A percentile compares a stretch with the other conserved stretches of the same genome.
Evolutionary conservation across 2,797 vertebrate species (phyloP).

Genomic region (Eulemur rubriventer): DNA sequence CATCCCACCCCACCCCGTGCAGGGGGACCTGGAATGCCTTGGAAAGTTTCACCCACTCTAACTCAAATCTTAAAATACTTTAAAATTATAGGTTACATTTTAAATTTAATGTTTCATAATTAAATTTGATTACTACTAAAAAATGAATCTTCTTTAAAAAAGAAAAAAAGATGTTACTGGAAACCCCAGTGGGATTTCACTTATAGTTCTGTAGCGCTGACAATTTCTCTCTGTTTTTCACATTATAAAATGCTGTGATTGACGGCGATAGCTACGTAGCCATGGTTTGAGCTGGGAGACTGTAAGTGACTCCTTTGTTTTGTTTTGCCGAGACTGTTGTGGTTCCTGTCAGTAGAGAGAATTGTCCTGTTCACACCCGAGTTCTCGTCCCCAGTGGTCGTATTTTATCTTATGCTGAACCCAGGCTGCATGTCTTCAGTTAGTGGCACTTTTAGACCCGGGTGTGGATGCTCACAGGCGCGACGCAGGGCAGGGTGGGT

Average conservation of each 20-base stretch:
- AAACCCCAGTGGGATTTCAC: not conserved
- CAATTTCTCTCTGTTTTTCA: constrained; percentile 4
- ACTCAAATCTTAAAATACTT: not conserved
- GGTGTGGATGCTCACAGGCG: constrained; percentile 62
- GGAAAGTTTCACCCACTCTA: not conserved
- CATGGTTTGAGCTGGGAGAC: not conserved
- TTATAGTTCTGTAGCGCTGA: not conserved
- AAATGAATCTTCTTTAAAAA: not conserved
- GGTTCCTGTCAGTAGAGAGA: not conserved
- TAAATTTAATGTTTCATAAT: not conserved
- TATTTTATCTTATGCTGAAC: not conserved
- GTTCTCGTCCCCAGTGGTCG: not conserved
- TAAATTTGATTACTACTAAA: not conserved
- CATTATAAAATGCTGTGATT: constrained; percentile 51
- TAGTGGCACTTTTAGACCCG: constrained; percentile 66
- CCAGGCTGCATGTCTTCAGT: constrained; percentile 70
- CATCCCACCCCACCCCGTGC: not conserved
- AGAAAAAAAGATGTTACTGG: not conserved
- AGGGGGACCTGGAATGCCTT: not conserved
- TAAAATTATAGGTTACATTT: not conserved
- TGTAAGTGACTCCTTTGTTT: not conserved
- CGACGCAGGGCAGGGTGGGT: constrained; percentile 59
- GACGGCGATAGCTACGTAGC: not conserved
- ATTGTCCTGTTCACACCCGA: not conserved
- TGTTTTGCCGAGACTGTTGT: not conserved